Percentiles rank a stretch among this genome's conserved stretches.
phyloP scores from a whole-genome alignment of 2,888 invertebrate genomes.

The Desoria tigrina region DNA sequence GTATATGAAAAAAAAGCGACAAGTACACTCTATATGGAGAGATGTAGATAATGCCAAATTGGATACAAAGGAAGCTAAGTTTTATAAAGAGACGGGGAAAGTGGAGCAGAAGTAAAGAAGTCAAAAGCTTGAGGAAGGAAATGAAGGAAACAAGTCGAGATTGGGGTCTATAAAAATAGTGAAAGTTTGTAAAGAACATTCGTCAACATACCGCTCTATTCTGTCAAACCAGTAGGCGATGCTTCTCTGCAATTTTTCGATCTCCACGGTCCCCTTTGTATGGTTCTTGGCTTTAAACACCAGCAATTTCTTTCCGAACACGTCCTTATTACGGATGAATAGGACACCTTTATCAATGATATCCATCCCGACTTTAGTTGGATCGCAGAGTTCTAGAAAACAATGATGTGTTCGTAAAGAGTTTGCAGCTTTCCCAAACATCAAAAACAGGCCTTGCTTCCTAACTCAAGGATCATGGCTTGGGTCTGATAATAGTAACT shows the following conservation, averaged over 20 bases:
- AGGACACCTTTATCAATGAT: slow-evolving; percentile 75
- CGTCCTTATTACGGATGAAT: slow-evolving; percentile 75
- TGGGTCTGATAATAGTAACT: too few relatives aligned
- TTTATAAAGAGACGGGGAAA: slow-evolving; percentile 6
- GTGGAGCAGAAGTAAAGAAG: slow-evolving; percentile 9
- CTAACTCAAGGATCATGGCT: too few relatives aligned
- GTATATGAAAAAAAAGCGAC: too few relatives aligned
- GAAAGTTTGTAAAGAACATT: slow-evolving; percentile 16
- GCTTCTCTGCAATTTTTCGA: slow-evolving; percentile 74
- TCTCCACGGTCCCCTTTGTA: slow-evolving; percentile 72
- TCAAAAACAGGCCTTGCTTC: too few relatives aligned
- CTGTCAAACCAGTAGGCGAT: slow-evolving; percentile 85
- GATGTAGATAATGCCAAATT: too few relatives aligned
- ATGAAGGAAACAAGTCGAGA: slow-evolving; percentile 14
- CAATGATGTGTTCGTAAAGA: too few relatives aligned
- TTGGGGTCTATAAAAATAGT: slow-evolving; percentile 2
- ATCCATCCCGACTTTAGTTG: slow-evolving; percentile 69
- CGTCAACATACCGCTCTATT: slow-evolving; percentile 65
- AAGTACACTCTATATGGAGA: too few relatives aligned
- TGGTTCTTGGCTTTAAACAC: slow-evolving; percentile 80
- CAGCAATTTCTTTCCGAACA: slow-evolving; percentile 75
- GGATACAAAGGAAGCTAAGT: not conserved
- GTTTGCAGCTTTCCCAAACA: too few relatives aligned
- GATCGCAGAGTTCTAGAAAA: slow-evolving; percentile 68
- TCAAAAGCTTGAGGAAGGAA: not conserved